A percentile compares a stretch with the other conserved stretches of the same genome.
These are phyloP conservation scores for Cartodere bifasciata DNA, from an alignment of 2,888 invertebrate genomes.

Conservation along the genomic window DNA sequence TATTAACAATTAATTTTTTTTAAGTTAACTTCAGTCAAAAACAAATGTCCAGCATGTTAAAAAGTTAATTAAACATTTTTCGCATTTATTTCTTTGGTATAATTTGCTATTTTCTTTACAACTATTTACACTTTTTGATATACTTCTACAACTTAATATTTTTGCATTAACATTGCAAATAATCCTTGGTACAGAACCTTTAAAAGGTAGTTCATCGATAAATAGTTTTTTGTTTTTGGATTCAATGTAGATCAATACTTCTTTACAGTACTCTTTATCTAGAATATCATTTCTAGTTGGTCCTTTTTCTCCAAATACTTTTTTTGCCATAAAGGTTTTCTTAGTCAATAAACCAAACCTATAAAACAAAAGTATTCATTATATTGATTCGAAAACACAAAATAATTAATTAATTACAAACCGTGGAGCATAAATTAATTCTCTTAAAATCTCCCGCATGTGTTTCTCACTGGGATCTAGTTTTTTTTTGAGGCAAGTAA, in stretches of 20 bases:
- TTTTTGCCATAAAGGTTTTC: conserved; percentile 41
- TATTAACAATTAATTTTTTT: no score
- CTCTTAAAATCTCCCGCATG: conserved; percentile 37
- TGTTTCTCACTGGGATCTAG: conserved; percentile 39
- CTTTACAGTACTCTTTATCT: conserved; percentile 38
- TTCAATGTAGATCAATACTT: conserved; percentile 28
- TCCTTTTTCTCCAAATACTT: conserved; percentile 26
- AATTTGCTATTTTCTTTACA: conserved; percentile 14
- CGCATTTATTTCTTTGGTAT: conserved; percentile 21
- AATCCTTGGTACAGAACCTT: conserved; percentile 23
- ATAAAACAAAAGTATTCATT: no score
- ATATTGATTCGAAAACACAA: background rate
- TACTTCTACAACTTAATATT: conserved; percentile 22
- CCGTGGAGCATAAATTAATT: conserved; percentile 29
- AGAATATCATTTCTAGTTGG: conserved; percentile 42
- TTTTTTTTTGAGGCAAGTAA: conserved; percentile 42
- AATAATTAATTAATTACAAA: conserved; percentile 17
- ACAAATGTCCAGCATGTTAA: conserved; percentile 32
- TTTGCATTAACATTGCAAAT: conserved; percentile 21
- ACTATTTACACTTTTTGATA: conserved; percentile 13
- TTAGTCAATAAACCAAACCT: conserved; percentile 55
- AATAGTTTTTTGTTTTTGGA: conserved; percentile 25
- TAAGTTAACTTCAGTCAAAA: conserved; percentile 32
- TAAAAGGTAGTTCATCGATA: conserved; percentile 25
- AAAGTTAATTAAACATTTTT: conserved; percentile 29